Percentiles rank a stretch among this genome's conserved stretches.
Evolutionary conservation across 1,140 invertebrate species (phyloP).

Genomic region (Acromyrmex echinatior): DNA sequence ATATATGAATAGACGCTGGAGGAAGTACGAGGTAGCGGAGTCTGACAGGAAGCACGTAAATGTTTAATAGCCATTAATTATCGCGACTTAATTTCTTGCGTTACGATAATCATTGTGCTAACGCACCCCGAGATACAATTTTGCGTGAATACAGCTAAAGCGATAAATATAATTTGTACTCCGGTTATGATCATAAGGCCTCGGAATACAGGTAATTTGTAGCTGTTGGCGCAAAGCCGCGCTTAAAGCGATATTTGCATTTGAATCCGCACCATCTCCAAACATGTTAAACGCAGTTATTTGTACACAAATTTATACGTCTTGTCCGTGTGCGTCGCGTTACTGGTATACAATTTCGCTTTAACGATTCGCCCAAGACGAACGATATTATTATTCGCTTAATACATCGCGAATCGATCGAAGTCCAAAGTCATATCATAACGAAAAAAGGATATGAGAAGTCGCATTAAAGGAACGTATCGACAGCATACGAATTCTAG

Average conservation of each 20-base stretch:
- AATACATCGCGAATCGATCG: conserved; percentile 17
- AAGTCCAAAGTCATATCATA: not conserved
- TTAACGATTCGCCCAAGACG: not conserved
- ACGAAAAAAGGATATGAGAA: conserved; percentile 31
- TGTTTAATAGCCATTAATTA: conserved; percentile 44
- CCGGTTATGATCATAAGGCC: conserved; percentile 21
- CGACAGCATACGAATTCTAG: conserved; percentile 72
- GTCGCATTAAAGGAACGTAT: conserved; percentile 66
- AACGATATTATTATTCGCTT: conserved; percentile 12
- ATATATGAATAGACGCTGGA: not conserved
- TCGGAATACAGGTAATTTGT: conserved; percentile 44
- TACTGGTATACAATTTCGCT: not conserved
- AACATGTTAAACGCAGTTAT: conserved; percentile 53
- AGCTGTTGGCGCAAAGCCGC: conserved; percentile 56
- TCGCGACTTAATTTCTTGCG: conserved; percentile 38
- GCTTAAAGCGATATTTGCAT: conserved; percentile 60
- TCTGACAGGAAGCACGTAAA: conserved; percentile 13
- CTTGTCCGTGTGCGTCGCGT: conserved; percentile 58
- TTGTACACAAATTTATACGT: conserved; percentile 56
- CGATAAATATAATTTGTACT: conserved; percentile 43
- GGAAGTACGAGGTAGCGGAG: not conserved
- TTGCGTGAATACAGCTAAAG: not conserved
- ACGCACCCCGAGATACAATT: not conserved
- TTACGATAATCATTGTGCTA: not conserved
- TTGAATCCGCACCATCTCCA: conserved; percentile 51